phyloP scores from a whole-genome alignment of 2,888 invertebrate species.

The Pristionchus japonicus region DNA sequence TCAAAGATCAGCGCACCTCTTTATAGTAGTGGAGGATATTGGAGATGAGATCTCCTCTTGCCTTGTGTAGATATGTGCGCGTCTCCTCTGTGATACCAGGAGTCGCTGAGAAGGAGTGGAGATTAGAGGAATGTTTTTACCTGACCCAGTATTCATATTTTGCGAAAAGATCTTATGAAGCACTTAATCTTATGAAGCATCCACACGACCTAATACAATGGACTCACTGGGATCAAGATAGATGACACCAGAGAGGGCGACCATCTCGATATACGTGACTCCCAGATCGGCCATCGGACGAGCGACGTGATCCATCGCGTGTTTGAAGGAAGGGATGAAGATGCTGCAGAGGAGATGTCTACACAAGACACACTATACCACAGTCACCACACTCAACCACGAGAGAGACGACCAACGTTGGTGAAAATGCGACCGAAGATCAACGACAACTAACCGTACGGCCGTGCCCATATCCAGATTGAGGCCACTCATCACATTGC shows the following conservation, averaged over 20 bases:
- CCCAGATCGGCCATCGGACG: conserved; percentile 61
- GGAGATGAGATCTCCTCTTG: conserved; percentile 6
- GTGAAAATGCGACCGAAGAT: too few species aligned
- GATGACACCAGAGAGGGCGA: conserved; percentile 62
- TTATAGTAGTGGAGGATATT: neutral
- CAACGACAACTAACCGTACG: conserved; percentile 11
- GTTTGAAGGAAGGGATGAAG: conserved; percentile 66
- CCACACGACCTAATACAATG: too few species aligned
- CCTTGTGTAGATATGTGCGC: neutral
- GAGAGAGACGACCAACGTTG: neutral
- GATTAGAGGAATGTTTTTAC: neutral
- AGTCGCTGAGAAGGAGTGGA: neutral
- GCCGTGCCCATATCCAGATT: conserved; percentile 67
- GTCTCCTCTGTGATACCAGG: neutral
- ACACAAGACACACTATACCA: conserved; percentile 7
- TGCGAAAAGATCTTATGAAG: too few species aligned
- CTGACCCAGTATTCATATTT: neutral
- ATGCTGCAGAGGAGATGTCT: conserved; percentile 56
- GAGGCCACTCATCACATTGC: conserved; percentile 59
- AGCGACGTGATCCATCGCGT: conserved; percentile 67
- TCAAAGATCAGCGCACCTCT: neutral
- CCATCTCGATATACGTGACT: conserved; percentile 63
- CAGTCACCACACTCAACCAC: neutral
- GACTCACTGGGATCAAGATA: conserved; percentile 64
- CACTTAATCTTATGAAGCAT: too few species aligned